Evolutionary conservation across 2,888 invertebrate genomes (phyloP).

Genomic region (Dicyrtoma fusca): DNA sequence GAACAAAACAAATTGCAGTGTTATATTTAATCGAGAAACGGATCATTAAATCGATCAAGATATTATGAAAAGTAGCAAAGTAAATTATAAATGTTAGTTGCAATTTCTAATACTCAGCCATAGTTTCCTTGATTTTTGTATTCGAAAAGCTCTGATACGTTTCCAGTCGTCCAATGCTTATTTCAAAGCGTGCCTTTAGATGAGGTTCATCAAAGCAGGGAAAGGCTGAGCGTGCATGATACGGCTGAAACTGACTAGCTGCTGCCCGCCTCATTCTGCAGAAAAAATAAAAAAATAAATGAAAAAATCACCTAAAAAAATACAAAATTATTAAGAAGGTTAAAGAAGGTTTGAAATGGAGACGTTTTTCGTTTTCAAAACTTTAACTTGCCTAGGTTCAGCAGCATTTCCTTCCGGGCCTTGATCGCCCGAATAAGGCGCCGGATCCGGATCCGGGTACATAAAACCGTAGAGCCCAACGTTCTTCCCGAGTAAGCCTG

Average conservation of each 20-base stretch:
- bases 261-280: constrained; percentile 10
- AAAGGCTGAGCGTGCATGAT: constrained; percentile 64
- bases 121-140: constrained; percentile 7
- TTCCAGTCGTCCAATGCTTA: constrained; percentile 72
- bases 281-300: too few species aligned
- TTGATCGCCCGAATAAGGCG: too few species aligned
- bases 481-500: background rate
- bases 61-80: background rate
- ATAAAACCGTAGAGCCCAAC: constrained; percentile 15
- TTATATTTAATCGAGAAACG: background rate
- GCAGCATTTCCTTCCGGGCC: too few species aligned
- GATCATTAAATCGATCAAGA: background rate
- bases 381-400: too few species aligned
- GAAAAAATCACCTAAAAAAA: too few species aligned
- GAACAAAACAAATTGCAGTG: background rate
- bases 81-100: too few species aligned
- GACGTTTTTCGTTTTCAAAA: too few species aligned
- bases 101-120: background rate
- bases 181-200: constrained; percentile 75
- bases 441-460: constrained; percentile 3
- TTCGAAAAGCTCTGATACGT: constrained; percentile 58
- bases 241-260: constrained; percentile 14
- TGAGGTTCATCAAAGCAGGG: constrained; percentile 88
- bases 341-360: background rate
- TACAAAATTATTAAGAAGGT: background rate